phyloP scores from a whole-genome alignment of 1,140 invertebrate species.

The Triops longicaudatus region DNA sequence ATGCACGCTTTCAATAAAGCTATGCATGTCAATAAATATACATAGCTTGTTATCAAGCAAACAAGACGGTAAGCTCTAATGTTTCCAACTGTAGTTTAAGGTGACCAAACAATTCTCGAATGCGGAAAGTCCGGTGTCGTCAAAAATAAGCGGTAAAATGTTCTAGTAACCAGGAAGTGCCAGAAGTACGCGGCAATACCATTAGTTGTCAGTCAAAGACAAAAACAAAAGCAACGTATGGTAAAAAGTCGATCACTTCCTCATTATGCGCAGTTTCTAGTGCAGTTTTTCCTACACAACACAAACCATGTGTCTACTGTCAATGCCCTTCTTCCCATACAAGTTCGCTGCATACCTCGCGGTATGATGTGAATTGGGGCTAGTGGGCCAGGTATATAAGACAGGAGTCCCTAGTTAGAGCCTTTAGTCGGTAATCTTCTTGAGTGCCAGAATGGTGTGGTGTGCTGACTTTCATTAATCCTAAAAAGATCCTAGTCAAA shows the following conservation, averaged over 20 bases:
- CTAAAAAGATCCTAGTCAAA: background rate
- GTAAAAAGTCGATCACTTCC: background rate
- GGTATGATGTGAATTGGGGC: background rate
- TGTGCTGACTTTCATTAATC: background rate
- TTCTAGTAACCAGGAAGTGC: background rate
- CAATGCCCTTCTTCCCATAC: conserved; percentile 5
- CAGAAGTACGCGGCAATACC: background rate
- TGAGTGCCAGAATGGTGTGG: background rate
- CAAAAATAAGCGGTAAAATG: too few relatives aligned
- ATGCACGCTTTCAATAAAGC: too few relatives aligned
- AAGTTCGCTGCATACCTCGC: background rate
- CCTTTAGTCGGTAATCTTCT: conserved; percentile 3
- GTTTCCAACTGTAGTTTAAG: too few relatives aligned
- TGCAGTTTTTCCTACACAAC: background rate
- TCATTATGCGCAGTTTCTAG: background rate
- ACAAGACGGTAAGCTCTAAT: too few relatives aligned
- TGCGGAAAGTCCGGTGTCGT: too few relatives aligned
- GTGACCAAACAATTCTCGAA: too few relatives aligned
- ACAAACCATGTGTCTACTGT: background rate
- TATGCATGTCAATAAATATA: too few relatives aligned
- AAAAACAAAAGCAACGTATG: background rate
- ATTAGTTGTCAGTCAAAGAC: background rate
- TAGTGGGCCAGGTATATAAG: conserved; percentile 14
- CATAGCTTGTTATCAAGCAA: too few relatives aligned
- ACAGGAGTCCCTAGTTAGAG: background rate